Percentiles rank a stretch among this genome's conserved stretches.
These are phyloP conservation scores for Amazona guildingii DNA, from an alignment of 2,113 vertebrate genomes.

Conservation along the genomic window DNA sequence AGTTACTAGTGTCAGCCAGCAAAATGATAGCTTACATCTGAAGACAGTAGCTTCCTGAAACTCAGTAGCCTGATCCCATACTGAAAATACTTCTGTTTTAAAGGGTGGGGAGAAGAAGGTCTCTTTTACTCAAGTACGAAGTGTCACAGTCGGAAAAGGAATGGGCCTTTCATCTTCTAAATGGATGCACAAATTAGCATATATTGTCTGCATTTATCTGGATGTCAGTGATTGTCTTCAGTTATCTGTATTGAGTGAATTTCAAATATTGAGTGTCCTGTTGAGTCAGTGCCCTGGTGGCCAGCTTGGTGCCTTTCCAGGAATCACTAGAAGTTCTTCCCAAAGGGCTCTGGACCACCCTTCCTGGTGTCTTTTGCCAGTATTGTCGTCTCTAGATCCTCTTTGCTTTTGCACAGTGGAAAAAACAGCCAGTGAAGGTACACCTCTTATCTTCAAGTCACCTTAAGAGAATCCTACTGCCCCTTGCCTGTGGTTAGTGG, in stretches of 20 bases:
- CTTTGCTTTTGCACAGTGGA: neutral
- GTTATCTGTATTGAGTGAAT: neutral
- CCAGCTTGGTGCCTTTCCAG: neutral
- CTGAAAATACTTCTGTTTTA: neutral
- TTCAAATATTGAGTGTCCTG: neutral
- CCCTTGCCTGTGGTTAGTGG: neutral
- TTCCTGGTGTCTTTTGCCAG: neutral
- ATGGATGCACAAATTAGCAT: neutral
- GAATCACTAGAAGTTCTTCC: neutral
- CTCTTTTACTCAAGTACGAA: neutral
- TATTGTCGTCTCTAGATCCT: neutral
- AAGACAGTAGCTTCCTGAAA: slow-evolving; percentile 19
- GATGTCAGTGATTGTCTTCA: neutral
- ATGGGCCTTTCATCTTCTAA: neutral
- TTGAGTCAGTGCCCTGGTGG: neutral
- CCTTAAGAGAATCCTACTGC: neutral
- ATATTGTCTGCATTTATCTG: neutral
- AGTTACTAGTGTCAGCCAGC: neutral
- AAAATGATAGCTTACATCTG: slow-evolving; percentile 20
- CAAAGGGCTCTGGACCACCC: neutral
- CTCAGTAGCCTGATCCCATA: neutral
- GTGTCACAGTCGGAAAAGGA: neutral
- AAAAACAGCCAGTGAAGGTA: neutral
- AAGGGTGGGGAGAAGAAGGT: neutral
- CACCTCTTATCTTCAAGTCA: neutral